A percentile compares a stretch with the other conserved stretches of the same genome.
Evolutionary conservation across 2,113 vertebrate genomes (phyloP).

Genomic region (Scartelaos histophorus): DNA sequence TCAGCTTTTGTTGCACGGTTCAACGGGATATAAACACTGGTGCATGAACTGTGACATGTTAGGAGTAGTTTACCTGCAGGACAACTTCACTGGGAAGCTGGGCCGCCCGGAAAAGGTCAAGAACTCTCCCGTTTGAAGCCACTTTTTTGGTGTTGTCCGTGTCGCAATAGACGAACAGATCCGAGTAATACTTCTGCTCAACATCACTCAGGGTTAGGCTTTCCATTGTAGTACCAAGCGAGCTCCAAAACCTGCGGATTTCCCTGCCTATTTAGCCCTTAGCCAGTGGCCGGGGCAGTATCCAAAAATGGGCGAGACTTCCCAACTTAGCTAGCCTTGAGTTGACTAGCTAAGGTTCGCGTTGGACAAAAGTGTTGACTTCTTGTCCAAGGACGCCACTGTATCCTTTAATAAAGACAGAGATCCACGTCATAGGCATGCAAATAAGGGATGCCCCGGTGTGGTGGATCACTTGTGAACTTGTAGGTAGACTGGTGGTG

Average conservation of each 20-base stretch:
- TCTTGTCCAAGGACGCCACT: conserved; percentile 22
- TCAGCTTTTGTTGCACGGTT: not conserved
- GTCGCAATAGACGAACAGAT: conserved; percentile 96
- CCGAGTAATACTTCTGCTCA: conserved; percentile 97
- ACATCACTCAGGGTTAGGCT: conserved; percentile 92
- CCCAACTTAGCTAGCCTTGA: conserved; percentile 62
- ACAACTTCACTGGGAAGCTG: conserved; percentile 94
- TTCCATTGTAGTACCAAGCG: conserved; percentile 81
- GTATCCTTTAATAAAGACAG: not conserved
- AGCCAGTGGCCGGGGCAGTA: conserved; percentile 60
- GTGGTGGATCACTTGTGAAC: conserved; percentile 56
- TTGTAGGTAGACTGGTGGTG: conserved; percentile 55
- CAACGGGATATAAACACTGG: not conserved
- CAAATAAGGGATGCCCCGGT: conserved; percentile 17
- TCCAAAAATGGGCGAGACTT: conserved; percentile 72
- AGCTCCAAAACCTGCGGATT: conserved; percentile 37
- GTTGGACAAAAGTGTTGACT: conserved; percentile 35
- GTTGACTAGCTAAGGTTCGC: conserved; percentile 60
- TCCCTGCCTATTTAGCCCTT: conserved; percentile 50
- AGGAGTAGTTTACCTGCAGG: conserved; percentile 82
- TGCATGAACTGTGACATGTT: not conserved
- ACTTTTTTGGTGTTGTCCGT: conserved; percentile 97
- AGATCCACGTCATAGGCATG: not conserved
- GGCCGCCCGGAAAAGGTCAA: conserved; percentile 95
- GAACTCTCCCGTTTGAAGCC: conserved; percentile 89